phyloP scores from a whole-genome alignment of 2,888 invertebrate species.

The Aelia acuminata region DNA sequence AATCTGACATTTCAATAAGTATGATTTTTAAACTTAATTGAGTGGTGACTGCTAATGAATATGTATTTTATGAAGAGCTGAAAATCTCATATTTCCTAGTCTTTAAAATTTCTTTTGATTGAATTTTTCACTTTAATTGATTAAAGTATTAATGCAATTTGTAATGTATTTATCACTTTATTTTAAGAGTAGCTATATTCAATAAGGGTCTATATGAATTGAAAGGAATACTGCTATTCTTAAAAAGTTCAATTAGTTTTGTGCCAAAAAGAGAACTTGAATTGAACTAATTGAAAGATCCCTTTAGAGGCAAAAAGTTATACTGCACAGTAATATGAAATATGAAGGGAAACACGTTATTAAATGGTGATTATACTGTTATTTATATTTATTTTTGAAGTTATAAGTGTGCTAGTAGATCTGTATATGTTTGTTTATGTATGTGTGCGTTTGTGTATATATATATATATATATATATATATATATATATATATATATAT shows the following conservation, averaged over 20 bases:
- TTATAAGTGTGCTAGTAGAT: constrained; percentile 9
- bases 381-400: constrained; percentile 47
- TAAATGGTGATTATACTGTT: constrained; percentile 22
- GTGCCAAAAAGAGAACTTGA: constrained; percentile 41
- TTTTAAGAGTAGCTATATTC: constrained; percentile 26
- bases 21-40: constrained; percentile 50
- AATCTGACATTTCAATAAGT: constrained; percentile 11
- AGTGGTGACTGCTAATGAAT: constrained; percentile 57
- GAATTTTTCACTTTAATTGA: constrained; percentile 25
- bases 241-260: constrained; percentile 31
- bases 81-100: constrained; percentile 47
- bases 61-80: constrained; percentile 35
- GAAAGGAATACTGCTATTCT: constrained; percentile 6
- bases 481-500: not conserved
- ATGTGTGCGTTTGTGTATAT: not conserved
- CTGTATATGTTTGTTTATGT: not conserved
- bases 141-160: constrained; percentile 9
- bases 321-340: constrained; percentile 26
- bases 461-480: not conserved
- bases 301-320: constrained; percentile 10
- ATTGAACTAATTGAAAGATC: constrained; percentile 15
- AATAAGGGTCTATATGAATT: constrained; percentile 27
- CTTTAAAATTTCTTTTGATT: constrained; percentile 1
- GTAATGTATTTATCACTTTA: constrained; percentile 13
- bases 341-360: constrained; percentile 27